Evolutionary conservation across 1,140 invertebrate species (phyloP).

Genomic region (Brachionus rubens): DNA sequence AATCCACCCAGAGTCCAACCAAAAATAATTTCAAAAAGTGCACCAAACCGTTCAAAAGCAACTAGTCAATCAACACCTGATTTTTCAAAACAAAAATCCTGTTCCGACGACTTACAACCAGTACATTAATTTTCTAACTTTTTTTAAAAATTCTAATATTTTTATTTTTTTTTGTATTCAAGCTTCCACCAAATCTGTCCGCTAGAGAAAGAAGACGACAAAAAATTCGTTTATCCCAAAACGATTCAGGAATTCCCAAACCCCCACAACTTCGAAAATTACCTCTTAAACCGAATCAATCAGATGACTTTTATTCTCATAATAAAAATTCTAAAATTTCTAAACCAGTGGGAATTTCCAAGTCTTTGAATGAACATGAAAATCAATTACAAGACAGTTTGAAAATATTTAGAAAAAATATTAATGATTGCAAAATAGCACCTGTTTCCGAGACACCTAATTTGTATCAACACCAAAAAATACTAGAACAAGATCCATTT

Average conservation of each 20-base stretch:
- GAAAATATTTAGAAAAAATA: constrained; percentile 41
- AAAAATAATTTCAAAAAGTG: constrained; percentile 4
- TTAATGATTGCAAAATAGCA: background rate
- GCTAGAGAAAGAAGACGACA: constrained; percentile 27
- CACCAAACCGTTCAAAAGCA: background rate
- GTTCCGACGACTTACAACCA: too few species aligned
- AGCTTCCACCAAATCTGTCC: too few species aligned
- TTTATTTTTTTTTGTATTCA: too few species aligned
- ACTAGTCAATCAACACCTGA: background rate
- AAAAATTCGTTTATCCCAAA: constrained; percentile 12
- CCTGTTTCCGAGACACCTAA: background rate
- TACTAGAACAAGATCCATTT: constrained; percentile 21
- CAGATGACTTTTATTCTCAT: background rate
- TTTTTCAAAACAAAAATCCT: too few species aligned
- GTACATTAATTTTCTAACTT: too few species aligned
- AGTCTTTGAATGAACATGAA: background rate
- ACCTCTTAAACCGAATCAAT: background rate
- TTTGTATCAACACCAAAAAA: constrained; percentile 14
- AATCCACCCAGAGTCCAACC: background rate
- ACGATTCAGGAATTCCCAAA: background rate
- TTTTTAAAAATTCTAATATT: too few species aligned
- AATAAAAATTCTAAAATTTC: background rate
- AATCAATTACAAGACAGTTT: constrained; percentile 28
- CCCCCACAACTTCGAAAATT: background rate
- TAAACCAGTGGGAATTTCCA: background rate